Evolutionary conservation across 2,888 invertebrate species (phyloP), one percentile per base, ranked within the genome.

Genomic region (Xanthorhoe spadicearia): DNA sequence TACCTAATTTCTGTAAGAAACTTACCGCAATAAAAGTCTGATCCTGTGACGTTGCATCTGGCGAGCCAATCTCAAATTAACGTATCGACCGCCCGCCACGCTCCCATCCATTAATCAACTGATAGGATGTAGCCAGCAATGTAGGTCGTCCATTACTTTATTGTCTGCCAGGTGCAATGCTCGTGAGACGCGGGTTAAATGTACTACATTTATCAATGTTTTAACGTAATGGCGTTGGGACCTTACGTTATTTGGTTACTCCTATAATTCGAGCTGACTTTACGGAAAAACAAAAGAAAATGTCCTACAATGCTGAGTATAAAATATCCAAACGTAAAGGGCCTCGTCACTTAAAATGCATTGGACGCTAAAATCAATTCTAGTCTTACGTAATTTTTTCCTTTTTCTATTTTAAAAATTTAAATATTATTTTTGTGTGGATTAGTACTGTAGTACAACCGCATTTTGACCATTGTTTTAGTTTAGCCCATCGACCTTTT

Each of bases 101-200:
- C 76, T 73, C 72, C 72, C 74, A 79, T 79, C 81, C 85, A 87
- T 87, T 87, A 85, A 86, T 86, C 85, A 85, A 76, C 71, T 66
- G 77, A 81, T 79, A 77, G 82, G 74, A 77, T 77, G 77, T 77
- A 83, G 76, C 81, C 76, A 71, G 85, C 83, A 83, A 82, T 84
- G 85, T 82, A 84, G 79, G 75, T 73, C 79, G 79, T 76, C 85
- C 85, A 86, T 86, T 86, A 85, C 82, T 75, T 79, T 85, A 86
- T 86, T 86, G 83, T 85, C 81, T 80, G 79, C 80, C 83, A 86
- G 85, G 84, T 84, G 84, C 77, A 79, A 71, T 69, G 72, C 67
- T 67, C 70, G 68, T 59, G 59, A 63, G 66, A 66, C 66, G 61
- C 48, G 66, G 71, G 72, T 70, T 73, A 74, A 71, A 68, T 69